Conservation (phyloP, 2,113 vertebrate species). For the Paedocypris sp. region DNA sequence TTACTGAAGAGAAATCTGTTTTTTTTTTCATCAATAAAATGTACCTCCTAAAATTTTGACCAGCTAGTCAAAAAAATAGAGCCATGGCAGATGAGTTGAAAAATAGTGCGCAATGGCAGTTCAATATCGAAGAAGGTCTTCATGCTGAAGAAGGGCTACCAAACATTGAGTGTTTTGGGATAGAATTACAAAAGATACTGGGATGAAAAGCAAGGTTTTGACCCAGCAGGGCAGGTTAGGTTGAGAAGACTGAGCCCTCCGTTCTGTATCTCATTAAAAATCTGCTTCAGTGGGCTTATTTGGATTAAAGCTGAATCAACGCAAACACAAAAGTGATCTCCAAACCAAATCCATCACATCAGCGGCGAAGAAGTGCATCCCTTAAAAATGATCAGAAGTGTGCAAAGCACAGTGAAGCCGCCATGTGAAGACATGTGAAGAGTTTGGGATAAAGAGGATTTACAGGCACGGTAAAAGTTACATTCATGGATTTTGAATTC, state of each 20-base stretch:
- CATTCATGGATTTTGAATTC: too few relatives aligned
- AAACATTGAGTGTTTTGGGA: neutral
- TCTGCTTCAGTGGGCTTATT: conserved; percentile 22
- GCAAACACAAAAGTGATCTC: conserved; percentile 22
- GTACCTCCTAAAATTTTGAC: neutral
- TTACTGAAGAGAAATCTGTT: too few relatives aligned
- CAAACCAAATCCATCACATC: conserved; percentile 19
- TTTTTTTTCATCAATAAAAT: neutral
- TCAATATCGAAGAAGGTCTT: too few relatives aligned
- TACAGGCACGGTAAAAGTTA: too few relatives aligned
- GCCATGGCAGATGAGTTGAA: too few relatives aligned
- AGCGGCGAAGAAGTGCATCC: conserved; percentile 4
- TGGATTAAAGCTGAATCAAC: conserved; percentile 26
- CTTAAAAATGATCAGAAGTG: too few relatives aligned
- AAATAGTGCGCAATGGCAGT: too few relatives aligned
- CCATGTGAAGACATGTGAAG: too few relatives aligned
- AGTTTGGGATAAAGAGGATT: too few relatives aligned
- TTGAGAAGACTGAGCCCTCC: conserved; percentile 4
- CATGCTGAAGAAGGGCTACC: neutral
- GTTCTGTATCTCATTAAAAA: neutral
- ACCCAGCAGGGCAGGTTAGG: neutral
- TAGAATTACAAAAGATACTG: neutral
- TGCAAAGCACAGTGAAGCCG: neutral
- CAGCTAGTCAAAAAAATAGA: too few relatives aligned
- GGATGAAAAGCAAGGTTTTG: conserved; percentile 1